A percentile compares a stretch with the other conserved stretches of the same genome.
These are phyloP conservation scores for Drosophila neocordata DNA, from an alignment of 1,140 invertebrate species.

Conservation along the genomic window DNA sequence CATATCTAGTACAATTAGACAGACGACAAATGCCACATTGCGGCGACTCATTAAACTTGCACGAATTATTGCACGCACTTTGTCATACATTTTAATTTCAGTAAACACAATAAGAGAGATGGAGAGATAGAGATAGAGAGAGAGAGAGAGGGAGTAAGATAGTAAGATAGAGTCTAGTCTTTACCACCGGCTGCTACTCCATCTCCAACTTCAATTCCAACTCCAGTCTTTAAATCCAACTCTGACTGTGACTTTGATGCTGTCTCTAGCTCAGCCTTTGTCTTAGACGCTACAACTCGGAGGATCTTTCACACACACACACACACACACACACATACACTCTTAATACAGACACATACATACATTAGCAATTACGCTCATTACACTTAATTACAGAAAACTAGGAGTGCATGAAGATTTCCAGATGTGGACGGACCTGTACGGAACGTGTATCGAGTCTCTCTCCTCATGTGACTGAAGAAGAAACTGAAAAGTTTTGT, in stretches of 20 bases:
- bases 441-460: conserved; percentile 33
- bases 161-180: too few relatives aligned
- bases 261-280: neutral
- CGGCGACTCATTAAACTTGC: conserved; percentile 81
- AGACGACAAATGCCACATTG: conserved; percentile 78
- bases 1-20: conserved; percentile 81
- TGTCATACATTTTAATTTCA: conserved; percentile 83
- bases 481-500: conserved; percentile 24
- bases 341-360: conserved; percentile 33
- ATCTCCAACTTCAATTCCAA: too few relatives aligned
- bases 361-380: conserved; percentile 83
- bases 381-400: conserved; percentile 83
- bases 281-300: neutral
- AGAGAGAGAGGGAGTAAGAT: too few relatives aligned
- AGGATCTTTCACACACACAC: conserved; percentile 11
- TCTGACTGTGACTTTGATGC: too few relatives aligned
- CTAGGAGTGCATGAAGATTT: conserved; percentile 82
- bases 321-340: conserved; percentile 49
- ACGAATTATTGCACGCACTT: conserved; percentile 83
- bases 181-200: too few relatives aligned
- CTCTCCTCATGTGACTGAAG: neutral
- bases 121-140: conserved; percentile 21
- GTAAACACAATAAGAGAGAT: conserved; percentile 20
- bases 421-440: conserved; percentile 61
- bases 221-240: too few relatives aligned